phyloP scores from a whole-genome alignment of 53 echinoderm and acorn worm species.

The Paelopatides confundens region DNA sequence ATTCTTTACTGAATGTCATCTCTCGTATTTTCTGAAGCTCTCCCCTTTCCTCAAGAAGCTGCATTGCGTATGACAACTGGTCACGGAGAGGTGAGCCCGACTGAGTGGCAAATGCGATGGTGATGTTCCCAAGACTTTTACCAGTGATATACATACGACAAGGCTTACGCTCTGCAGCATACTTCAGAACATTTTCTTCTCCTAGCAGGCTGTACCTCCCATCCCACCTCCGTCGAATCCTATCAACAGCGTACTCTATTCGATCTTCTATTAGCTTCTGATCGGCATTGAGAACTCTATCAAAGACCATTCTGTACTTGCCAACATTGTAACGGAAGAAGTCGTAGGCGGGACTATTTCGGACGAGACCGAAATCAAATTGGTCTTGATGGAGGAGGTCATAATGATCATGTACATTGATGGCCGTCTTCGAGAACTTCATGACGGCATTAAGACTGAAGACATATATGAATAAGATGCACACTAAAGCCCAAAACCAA shows the following conservation, averaged over 20 bases:
- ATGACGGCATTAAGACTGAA: constrained; percentile 75
- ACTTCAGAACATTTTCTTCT: constrained; percentile 78
- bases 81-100: constrained; percentile 94
- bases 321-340: constrained; percentile 70
- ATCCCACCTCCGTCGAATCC: constrained; percentile 80
- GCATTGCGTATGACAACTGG: constrained; percentile 85
- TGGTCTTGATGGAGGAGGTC: constrained; percentile 84
- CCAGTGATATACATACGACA: constrained; percentile 84
- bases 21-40: constrained; percentile 56
- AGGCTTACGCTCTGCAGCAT: constrained; percentile 82
- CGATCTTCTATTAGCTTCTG: constrained; percentile 72
- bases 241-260: constrained; percentile 74
- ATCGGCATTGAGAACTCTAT: constrained; percentile 70
- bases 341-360: constrained; percentile 84
- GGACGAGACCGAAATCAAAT: constrained; percentile 82
- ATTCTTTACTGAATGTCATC: constrained; percentile 62
- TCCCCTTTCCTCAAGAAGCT: constrained; percentile 61
- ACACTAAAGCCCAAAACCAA: constrained; percentile 82
- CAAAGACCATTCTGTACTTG: constrained; percentile 63
- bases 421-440: constrained; percentile 60
- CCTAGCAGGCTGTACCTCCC: constrained; percentile 85
- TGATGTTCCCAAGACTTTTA: constrained; percentile 81
- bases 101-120: constrained; percentile 82
- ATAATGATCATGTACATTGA: constrained; percentile 57
- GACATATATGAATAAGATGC: constrained; percentile 78